These are phyloP conservation scores for Megaptera novaeangliae DNA, from an alignment of 2,113 vertebrate genomes.

Conservation along the genomic window DNA sequence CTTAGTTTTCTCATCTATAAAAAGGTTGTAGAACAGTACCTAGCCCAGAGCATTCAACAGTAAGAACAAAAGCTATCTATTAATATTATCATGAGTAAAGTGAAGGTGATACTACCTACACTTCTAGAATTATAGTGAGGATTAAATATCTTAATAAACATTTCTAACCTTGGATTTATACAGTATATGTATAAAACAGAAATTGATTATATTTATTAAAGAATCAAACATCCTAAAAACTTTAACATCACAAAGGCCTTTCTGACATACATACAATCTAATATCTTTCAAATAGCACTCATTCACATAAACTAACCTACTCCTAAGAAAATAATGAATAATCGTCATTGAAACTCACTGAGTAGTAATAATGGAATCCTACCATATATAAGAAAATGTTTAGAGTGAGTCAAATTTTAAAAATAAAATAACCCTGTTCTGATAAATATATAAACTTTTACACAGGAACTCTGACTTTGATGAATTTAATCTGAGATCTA, in stretches of 20 bases:
- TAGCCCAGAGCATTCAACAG: background rate
- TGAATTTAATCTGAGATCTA: background rate
- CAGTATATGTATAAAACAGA: background rate
- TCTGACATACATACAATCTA: constrained; percentile 1
- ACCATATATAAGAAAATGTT: background rate
- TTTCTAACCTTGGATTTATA: background rate
- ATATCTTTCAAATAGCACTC: background rate
- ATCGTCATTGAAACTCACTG: background rate
- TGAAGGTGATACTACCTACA: background rate
- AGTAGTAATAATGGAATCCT: background rate
- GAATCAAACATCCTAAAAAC: background rate
- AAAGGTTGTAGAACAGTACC: background rate
- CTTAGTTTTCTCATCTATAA: background rate
- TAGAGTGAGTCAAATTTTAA: background rate
- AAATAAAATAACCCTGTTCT: background rate
- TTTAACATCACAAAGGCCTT: background rate
- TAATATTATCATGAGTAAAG: background rate
- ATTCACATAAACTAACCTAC: background rate
- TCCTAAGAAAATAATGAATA: background rate
- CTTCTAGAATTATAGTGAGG: background rate
- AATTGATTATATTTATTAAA: background rate
- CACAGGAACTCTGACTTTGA: background rate
- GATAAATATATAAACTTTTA: background rate
- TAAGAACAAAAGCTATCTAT: background rate
- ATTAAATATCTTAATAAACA: background rate